Evolutionary conservation across 1,140 invertebrate species (phyloP).

Genomic region (Octopus sinensis): DNA sequence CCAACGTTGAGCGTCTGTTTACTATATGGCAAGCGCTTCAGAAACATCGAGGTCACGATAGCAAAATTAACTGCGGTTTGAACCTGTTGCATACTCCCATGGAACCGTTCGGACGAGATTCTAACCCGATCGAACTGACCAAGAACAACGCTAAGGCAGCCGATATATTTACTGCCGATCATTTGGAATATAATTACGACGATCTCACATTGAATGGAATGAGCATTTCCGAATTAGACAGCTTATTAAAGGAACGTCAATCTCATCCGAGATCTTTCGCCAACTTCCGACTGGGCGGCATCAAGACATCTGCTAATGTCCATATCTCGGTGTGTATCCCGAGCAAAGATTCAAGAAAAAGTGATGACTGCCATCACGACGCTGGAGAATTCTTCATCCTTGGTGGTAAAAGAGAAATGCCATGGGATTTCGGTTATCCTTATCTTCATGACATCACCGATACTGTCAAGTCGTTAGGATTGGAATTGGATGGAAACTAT

Average conservation of each 20-base stretch:
- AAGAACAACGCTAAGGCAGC: constrained; percentile 10
- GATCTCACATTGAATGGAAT: constrained; percentile 28
- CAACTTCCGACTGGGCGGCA: constrained; percentile 25
- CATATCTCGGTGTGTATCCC: constrained; percentile 23
- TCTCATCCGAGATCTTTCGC: constrained; percentile 25
- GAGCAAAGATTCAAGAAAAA: constrained; percentile 7
- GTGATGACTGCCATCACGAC: constrained; percentile 21
- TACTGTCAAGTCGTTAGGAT: constrained; percentile 10
- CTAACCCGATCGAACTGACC: constrained; percentile 28
- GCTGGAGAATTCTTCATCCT: constrained; percentile 33
- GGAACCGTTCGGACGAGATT: constrained; percentile 28
- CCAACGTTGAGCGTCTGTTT: constrained; percentile 31
- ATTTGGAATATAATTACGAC: constrained; percentile 25
- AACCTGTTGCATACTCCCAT: constrained; percentile 16
- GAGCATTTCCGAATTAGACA: constrained; percentile 19
- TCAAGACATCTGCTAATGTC: constrained; percentile 29
- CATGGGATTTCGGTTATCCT: constrained; percentile 26
- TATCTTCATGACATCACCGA: constrained; percentile 31
- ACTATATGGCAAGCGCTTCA: constrained; percentile 29
- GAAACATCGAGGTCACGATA: constrained; percentile 22
- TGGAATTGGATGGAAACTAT: constrained; percentile 20
- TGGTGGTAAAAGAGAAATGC: constrained; percentile 30
- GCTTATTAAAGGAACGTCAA: constrained; percentile 18
- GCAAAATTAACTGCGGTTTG: constrained; percentile 22
- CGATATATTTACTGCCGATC: constrained; percentile 2